Base-by-base conservation (phyloP, 2,888 invertebrate genomes). In the Drosophila phalerata region DNA sequence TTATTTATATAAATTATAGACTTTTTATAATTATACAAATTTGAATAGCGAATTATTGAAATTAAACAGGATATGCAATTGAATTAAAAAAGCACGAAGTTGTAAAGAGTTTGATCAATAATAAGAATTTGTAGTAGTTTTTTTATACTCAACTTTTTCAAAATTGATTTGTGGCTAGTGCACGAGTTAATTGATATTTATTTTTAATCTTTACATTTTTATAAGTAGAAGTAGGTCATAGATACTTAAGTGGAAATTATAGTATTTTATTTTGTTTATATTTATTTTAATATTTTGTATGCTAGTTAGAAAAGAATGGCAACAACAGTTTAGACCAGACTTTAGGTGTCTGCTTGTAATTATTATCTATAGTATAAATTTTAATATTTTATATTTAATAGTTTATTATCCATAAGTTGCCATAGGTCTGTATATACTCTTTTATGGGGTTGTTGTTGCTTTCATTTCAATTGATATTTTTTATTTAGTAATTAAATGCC, bases 401-500 rank as follows among this genome's bases (percentile, higher is more conserved):
- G 45, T 72, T 30, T 56, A 51, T 32, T 57, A 53, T 58, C 79
- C 82, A 56, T 72, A 68, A 63, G 81, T 81, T 81, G 82, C 64
- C 64, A 73, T 64, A 57, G 58, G 58, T 80, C 58, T 77, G 28
- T 61, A 52, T 67, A 60, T 61, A 61, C 45, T 43, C 30, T 66
- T 51, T 65, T 66, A 71, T 78, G 48, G 49, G 52, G 42, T 62
- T 68, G 67, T 73, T 79, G 73, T 82, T 81, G 60, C 62, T 66
- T 73, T 78, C 55, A 66, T 73, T 81, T 82, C 77, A 74, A 75
- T 81, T 81, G 68, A 81, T 78, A 86, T 73, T 71, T 56, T 68
- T 6, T 49, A 15, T 52, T 87, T 90, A 91, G 76, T 91, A 91
- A 88, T 90, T 91, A 90, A 90, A 91, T 89, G 91, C 86, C 90